Conservation (phyloP, 2,113 vertebrate genomes). For the Aegithalos caudatus region DNA sequence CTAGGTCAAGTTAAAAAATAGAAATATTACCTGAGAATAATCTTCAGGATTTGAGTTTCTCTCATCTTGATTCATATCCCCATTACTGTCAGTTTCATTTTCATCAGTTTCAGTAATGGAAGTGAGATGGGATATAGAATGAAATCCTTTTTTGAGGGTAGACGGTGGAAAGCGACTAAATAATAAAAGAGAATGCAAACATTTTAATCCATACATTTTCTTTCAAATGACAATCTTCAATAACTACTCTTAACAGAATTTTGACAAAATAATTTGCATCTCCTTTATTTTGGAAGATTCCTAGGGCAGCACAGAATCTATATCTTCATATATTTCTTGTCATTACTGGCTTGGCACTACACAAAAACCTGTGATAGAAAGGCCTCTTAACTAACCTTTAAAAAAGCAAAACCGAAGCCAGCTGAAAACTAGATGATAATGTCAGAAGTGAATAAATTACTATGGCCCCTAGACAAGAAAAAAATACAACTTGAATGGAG, state of each 20-base stretch:
- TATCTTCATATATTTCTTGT: not conserved
- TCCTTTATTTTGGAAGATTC: not conserved
- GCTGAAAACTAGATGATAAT: not conserved
- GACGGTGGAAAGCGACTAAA: slow-evolving; percentile 61
- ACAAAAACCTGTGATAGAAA: not conserved
- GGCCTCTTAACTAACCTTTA: not conserved
- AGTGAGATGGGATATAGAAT: slow-evolving; percentile 40
- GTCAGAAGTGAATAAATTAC: not conserved
- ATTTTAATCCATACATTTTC: not conserved
- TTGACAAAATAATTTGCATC: not conserved
- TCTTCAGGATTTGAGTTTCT: not conserved
- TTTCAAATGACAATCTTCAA: not conserved
- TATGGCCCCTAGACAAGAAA: not conserved
- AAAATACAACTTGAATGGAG: not conserved
- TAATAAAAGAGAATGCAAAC: not conserved
- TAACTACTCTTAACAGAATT: not conserved
- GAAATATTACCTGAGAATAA: slow-evolving; percentile 67
- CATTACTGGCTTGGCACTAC: not conserved
- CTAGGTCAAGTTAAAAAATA: not conserved
- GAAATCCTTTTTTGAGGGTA: slow-evolving; percentile 47
- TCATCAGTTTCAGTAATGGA: slow-evolving; percentile 78
- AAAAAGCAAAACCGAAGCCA: not conserved
- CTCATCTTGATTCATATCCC: not conserved
- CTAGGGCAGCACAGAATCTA: not conserved
- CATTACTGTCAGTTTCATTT: slow-evolving; percentile 9